Conservation (phyloP, 2,888 invertebrate genomes). For the Serripes groenlandicus region DNA sequence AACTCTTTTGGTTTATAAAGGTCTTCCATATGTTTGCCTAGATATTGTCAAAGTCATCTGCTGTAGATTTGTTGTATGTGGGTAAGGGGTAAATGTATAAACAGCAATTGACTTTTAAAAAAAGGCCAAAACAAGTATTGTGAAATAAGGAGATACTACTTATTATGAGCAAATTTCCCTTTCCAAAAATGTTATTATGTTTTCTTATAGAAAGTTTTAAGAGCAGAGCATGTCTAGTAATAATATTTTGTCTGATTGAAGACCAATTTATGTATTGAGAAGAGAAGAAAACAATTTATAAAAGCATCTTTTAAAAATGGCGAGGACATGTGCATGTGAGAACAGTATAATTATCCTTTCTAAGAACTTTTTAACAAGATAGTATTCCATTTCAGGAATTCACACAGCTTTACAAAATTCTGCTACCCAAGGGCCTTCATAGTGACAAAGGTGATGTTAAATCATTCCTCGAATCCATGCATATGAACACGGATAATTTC, state of each 20-base stretch:
- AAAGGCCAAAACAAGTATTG: no score
- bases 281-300: no score
- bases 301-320: background rate
- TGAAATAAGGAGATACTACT: background rate
- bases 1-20: no score
- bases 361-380: slow-evolving; percentile 11
- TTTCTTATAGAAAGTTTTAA: no score
- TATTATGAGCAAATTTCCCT: background rate
- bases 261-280: no score
- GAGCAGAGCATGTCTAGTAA: no score
- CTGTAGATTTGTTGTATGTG: background rate
- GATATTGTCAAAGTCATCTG: no score
- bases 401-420: slow-evolving; percentile 95
- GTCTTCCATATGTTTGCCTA: no score
- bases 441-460: slow-evolving; percentile 95
- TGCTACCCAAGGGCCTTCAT: slow-evolving; percentile 93
- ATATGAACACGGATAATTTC: slow-evolving; percentile 95
- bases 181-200: no score
- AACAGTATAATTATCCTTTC: background rate
- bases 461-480: slow-evolving; percentile 93
- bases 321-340: background rate
- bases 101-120: no score
- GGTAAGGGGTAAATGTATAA: no score
- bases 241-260: no score
- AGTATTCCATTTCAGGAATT: slow-evolving; percentile 89